Percentiles rank a stretch among this genome's conserved stretches.
Evolutionary conservation across 2,113 vertebrate species (phyloP).

Genomic region (Petaurus breviceps): DNA sequence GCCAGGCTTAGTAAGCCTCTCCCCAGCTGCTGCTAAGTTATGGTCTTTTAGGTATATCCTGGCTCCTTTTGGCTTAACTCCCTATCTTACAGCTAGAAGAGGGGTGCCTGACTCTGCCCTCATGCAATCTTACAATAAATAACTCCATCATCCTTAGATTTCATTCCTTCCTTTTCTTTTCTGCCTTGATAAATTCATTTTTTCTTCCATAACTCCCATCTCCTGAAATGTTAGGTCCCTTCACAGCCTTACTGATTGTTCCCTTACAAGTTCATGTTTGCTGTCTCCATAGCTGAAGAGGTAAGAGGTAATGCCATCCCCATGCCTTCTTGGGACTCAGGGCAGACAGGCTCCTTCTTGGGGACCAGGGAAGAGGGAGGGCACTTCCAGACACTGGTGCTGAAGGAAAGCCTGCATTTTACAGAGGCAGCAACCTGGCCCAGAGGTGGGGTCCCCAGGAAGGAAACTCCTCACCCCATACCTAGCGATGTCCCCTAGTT

Average conservation of each 20-base stretch:
- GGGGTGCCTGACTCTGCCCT: neutral
- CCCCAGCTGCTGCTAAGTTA: neutral
- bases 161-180: neutral
- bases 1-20: neutral
- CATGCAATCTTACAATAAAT: neutral
- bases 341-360: neutral
- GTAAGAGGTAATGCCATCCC: neutral
- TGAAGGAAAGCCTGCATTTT: neutral
- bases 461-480: neutral
- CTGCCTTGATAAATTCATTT: neutral
- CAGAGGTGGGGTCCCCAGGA: neutral
- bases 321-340: neutral
- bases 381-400: too few relatives aligned
- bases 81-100: too few relatives aligned
- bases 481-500: neutral
- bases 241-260: neutral
- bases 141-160: neutral
- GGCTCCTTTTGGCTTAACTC: neutral
- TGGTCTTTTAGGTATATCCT: neutral
- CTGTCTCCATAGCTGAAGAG: neutral
- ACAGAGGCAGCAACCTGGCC: neutral
- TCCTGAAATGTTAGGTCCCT: neutral
- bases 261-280: neutral
- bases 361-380: too few relatives aligned
- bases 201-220: neutral